Evolutionary conservation across 2,797 vertebrate genomes (phyloP).

Genomic region (Ptychadena robeensis): DNA sequence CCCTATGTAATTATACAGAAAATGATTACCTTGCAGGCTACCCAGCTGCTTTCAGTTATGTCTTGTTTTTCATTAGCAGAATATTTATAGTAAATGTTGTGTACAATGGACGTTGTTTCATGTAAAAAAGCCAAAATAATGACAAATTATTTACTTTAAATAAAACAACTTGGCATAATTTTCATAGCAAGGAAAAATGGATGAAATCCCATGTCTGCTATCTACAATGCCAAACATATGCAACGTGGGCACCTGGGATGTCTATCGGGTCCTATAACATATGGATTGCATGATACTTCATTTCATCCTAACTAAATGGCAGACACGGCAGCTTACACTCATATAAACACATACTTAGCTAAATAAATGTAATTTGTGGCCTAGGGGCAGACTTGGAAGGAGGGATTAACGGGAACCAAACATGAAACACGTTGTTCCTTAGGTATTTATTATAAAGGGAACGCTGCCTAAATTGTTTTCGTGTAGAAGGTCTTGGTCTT

Average conservation of each 20-base stretch:
- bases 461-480: background rate
- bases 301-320: background rate
- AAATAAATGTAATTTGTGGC: background rate
- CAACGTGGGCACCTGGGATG: background rate
- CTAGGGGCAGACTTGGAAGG: background rate
- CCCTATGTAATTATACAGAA: conserved; percentile 47
- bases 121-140: conserved; percentile 4
- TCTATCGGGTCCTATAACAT: background rate
- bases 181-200: background rate
- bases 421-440: background rate
- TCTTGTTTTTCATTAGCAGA: conserved; percentile 6
- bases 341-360: background rate
- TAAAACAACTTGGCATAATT: background rate
- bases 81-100: conserved; percentile 12
- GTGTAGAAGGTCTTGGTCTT: background rate
- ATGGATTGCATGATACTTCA: background rate
- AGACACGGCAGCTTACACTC: background rate
- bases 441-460: background rate
- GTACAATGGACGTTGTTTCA: background rate
- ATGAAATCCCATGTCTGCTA: background rate
- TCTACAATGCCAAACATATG: background rate
- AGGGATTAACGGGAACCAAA: background rate
- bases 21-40: conserved; percentile 32
- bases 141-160: background rate
- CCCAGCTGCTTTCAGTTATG: conserved; percentile 38